Conservation (phyloP, 1,140 invertebrate species). For the Drosophila varians region DNA sequence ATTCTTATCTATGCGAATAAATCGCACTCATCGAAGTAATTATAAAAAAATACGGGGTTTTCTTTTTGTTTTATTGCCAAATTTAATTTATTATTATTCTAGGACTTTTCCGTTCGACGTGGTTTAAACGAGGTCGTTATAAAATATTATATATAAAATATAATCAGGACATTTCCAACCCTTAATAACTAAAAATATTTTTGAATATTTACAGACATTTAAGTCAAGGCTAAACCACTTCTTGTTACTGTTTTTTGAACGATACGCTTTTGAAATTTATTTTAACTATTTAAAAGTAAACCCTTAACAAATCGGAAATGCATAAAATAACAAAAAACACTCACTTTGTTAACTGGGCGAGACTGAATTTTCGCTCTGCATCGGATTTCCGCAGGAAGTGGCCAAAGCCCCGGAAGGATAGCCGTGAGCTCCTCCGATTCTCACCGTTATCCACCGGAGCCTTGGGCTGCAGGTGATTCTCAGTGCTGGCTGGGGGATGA, state of each 20-base stretch:
- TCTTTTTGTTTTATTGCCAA: not conserved
- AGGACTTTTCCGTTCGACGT: not conserved
- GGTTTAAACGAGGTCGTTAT: no score
- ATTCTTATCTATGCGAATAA: slow-evolving; percentile 27
- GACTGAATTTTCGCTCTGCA: slow-evolving; percentile 75
- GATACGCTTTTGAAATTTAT: not conserved
- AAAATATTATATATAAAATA: no score
- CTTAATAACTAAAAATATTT: no score
- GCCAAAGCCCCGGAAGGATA: slow-evolving; percentile 74
- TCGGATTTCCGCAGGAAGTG: slow-evolving; percentile 73
- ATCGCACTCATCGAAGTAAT: slow-evolving; percentile 31
- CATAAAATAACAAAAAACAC: slow-evolving; percentile 31
- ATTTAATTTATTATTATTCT: not conserved
- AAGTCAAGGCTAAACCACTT: no score
- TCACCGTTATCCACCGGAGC: slow-evolving; percentile 36
- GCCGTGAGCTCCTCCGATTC: slow-evolving; percentile 58
- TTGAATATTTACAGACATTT: no score
- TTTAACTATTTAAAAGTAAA: not conserved
- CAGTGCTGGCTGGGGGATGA: slow-evolving; percentile 27
- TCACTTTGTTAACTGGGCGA: slow-evolving; percentile 80
- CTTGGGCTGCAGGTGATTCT: slow-evolving; percentile 68
- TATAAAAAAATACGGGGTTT: slow-evolving; percentile 20
- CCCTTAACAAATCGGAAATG: slow-evolving; percentile 17
- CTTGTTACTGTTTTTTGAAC: no score
- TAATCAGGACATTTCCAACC: no score